Percentiles rank a stretch among this genome's conserved stretches.
phyloP scores from a whole-genome alignment of 2,888 invertebrate genomes.

The Eugnorisma glareosa region DNA sequence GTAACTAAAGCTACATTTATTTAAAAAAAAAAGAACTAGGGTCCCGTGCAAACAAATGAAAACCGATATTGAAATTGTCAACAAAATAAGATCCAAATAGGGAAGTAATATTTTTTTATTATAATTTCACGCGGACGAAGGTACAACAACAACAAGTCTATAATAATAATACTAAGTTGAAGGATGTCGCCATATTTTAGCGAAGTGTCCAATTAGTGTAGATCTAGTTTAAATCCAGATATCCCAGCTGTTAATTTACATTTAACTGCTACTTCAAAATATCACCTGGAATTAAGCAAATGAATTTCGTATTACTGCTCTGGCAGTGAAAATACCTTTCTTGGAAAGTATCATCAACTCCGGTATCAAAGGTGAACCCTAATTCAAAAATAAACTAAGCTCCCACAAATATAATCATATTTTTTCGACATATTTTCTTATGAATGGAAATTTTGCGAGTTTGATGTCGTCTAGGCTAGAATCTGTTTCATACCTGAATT shows the following conservation, averaged over 20 bases:
- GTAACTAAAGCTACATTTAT: too few relatives aligned
- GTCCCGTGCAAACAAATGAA: too few relatives aligned
- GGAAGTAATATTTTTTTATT: too few relatives aligned
- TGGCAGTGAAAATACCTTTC: constrained; percentile 11
- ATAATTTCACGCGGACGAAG: too few relatives aligned
- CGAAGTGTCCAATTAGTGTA: background rate
- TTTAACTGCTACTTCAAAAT: constrained; percentile 14
- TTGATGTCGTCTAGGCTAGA: background rate
- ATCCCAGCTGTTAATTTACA: background rate
- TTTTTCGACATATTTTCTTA: background rate
- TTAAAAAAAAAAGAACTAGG: too few relatives aligned
- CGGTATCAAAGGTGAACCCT: background rate
- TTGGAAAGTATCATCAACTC: constrained; percentile 13
- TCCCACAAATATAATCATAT: background rate
- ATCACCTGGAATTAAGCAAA: constrained; percentile 11
- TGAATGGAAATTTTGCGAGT: background rate
- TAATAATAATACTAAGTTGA: background rate
- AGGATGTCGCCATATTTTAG: background rate
- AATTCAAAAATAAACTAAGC: background rate
- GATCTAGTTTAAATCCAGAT: constrained; percentile 5
- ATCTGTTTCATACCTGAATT: background rate
- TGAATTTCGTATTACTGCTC: constrained; percentile 7
- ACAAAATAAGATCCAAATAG: too few relatives aligned
- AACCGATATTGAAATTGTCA: too few relatives aligned
- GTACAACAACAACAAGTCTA: background rate